Conservation (phyloP, 2,113 vertebrate genomes). For the Orientallactaga bullata region DNA sequence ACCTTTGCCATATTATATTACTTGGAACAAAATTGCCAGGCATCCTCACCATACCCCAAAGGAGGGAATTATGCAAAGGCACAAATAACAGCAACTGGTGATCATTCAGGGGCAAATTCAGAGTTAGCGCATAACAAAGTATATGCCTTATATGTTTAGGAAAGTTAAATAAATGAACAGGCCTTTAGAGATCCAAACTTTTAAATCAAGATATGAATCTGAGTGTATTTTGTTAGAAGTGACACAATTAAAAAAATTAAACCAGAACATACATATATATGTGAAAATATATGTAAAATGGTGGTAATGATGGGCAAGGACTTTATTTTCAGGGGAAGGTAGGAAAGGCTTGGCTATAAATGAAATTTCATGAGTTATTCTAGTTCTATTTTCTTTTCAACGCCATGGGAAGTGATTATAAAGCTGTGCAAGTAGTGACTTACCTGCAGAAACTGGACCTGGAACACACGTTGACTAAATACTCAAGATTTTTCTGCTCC, state of each 20-base stretch:
- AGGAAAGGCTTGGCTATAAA: not conserved
- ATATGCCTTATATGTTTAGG: not conserved
- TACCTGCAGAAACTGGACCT: not conserved
- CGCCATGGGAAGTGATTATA: not conserved
- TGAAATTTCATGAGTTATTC: no score
- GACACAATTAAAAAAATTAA: not conserved
- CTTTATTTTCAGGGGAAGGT: not conserved
- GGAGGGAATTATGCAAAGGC: not conserved
- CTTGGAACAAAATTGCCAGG: not conserved
- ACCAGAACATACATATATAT: not conserved
- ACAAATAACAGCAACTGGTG: not conserved
- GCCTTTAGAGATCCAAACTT: not conserved
- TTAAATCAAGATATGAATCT: constrained; percentile 4
- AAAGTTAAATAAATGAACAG: constrained; percentile 25
- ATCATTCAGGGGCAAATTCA: not conserved
- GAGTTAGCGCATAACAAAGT: not conserved
- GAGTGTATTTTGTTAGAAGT: not conserved
- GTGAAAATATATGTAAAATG: not conserved
- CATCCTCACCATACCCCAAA: not conserved
- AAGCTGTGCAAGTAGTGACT: not conserved
- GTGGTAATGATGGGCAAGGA: not conserved
- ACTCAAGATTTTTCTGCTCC: not conserved
- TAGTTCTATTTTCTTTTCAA: not conserved
- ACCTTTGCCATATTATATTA: not conserved
- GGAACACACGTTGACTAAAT: not conserved